Conservation (phyloP, 2,113 vertebrate species). For the Bombycilla garrulus region DNA sequence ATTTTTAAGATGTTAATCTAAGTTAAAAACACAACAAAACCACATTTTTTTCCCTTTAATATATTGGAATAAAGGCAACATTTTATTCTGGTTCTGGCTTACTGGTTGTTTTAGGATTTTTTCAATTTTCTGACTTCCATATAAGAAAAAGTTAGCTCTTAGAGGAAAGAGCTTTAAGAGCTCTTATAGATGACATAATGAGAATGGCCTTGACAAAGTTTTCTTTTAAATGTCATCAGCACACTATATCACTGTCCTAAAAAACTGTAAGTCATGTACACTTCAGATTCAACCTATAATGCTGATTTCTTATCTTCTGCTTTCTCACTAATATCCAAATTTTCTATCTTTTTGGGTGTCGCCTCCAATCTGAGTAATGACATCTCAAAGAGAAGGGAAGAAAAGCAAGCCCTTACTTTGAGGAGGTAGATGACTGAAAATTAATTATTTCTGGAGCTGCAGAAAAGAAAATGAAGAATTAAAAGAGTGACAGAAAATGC, state of each 20-base stretch:
- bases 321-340: neutral
- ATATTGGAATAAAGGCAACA: neutral
- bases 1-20: neutral
- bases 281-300: neutral
- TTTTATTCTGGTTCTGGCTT: neutral
- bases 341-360: neutral
- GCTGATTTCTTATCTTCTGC: neutral
- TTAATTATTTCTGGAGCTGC: neutral
- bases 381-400: neutral
- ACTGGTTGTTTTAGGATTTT: neutral
- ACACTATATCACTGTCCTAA: neutral
- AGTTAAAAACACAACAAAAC: neutral
- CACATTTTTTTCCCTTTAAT: neutral
- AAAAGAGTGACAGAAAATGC: neutral
- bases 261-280: neutral
- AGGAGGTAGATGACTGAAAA: neutral
- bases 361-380: neutral
- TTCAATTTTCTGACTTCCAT: neutral
- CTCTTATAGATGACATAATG: neutral
- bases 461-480: neutral
- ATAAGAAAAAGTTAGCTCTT: neutral
- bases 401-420: neutral
- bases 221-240: neutral
- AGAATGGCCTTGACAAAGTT: neutral
- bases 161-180: no score